Base-by-base conservation (phyloP, 2,113 vertebrate genomes). In the Gallinago paraguaiae region DNA sequence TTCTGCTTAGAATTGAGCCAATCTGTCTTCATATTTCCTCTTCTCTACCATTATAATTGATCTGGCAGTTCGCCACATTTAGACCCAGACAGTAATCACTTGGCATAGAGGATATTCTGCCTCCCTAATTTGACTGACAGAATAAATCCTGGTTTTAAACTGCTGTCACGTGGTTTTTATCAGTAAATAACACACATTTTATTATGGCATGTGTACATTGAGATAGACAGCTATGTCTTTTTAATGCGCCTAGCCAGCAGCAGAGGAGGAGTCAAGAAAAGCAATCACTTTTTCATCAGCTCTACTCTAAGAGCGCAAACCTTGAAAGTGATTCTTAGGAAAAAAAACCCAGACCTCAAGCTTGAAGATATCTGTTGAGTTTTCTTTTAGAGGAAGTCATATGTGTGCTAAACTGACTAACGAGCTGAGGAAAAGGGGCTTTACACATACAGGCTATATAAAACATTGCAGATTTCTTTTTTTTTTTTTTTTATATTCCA, bases 11-110 rank as follows among this genome's bases (percentile, higher is more conserved):
- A 98, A 98, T 97, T 97, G 97, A 98, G 94, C 91, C 72, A 85
- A 97, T 98, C 92, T 96, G 88, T 98, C 98, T 98, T 98, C 97
- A 88, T 98, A 95, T 98, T 96, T 98, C 96, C 92, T 96, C 92
- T 96, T 95, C 75, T 90, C 91, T 88, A 87, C 84, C 59, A 69
- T 82, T 93, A 75, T 97, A 97, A 98, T 98, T 97, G 98, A 98
- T 97, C 96, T 98, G 97, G 97, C 97, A 71, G 91, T 81, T 94
- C 1, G 86, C 97, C 97, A 95, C 23, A 35, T 80, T 94, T 84
- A 85, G 46, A 95, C 88, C 90, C 85, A 91, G 95, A 84, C 86
- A 63, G 92, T 93, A 96, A 96, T 97, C 92, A 87, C 92, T 97
- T 92, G 90, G 96, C 93, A 91, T 84, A 93, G 94, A 97, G 81